Evolutionary conservation across 2,888 invertebrate species (phyloP).

Genomic region (Cyrtodaria siliqua): DNA sequence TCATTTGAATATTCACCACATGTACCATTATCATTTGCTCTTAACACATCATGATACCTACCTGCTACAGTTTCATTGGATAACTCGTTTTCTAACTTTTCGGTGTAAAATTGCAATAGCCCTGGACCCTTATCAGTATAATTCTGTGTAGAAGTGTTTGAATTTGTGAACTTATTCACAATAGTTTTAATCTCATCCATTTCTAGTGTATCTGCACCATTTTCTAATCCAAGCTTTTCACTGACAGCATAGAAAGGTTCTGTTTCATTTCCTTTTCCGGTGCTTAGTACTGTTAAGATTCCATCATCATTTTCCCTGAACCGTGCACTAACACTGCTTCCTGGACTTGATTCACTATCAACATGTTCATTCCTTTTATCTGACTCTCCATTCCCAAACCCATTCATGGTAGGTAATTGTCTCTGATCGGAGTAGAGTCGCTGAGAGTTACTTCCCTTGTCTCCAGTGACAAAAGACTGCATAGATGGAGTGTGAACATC

Average conservation of each 20-base stretch:
- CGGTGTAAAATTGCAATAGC: constrained; percentile 43
- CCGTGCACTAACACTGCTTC: constrained; percentile 33
- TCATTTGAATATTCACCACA: too few relatives aligned
- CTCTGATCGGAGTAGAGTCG: not conserved
- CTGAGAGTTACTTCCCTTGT: constrained; percentile 39
- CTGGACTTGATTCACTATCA: constrained; percentile 42
- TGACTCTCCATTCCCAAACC: not conserved
- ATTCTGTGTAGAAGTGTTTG: not conserved
- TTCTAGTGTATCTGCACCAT: not conserved
- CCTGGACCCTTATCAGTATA: constrained; percentile 28
- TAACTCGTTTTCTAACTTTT: constrained; percentile 14
- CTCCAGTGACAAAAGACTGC: constrained; percentile 63
- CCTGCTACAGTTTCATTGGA: not conserved
- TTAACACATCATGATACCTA: not conserved
- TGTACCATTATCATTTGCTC: not conserved
- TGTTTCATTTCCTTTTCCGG: too few relatives aligned
- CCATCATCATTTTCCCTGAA: not conserved
- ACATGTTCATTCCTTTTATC: constrained; percentile 8
- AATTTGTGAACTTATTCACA: not conserved
- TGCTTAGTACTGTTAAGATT: not conserved
- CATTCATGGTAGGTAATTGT: not conserved
- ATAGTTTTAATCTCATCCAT: constrained; percentile 2
- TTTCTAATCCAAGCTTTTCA: not conserved
- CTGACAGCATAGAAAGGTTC: not conserved
- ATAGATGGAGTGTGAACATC: constrained; percentile 73